phyloP scores from a whole-genome alignment of 2,888 invertebrate species.

The Lamellibrachia columna region DNA sequence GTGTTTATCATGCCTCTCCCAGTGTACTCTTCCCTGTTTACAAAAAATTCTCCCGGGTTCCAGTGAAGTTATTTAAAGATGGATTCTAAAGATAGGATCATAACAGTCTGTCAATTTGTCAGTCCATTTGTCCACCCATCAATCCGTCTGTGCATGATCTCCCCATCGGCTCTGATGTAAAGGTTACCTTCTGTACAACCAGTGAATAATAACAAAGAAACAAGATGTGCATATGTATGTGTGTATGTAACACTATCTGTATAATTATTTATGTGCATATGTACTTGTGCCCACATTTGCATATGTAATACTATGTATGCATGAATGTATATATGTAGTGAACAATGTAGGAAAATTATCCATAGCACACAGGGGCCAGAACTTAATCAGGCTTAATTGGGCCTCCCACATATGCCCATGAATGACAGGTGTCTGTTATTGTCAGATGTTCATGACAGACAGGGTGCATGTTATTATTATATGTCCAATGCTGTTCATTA shows the following conservation, averaged over 20 bases:
- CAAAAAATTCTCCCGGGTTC: neutral
- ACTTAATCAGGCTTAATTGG: neutral
- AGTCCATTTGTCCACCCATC: conserved; percentile 6
- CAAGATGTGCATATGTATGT: neutral
- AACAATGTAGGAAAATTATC: neutral
- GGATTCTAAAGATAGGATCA: conserved; percentile 16
- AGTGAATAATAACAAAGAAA: neutral
- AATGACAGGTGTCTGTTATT: neutral
- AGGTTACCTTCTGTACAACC: neutral
- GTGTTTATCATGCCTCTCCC: neutral
- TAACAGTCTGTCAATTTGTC: conserved; percentile 14
- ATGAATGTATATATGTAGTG: neutral
- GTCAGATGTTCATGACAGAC: neutral
- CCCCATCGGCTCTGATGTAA: neutral
- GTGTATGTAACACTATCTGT: neutral
- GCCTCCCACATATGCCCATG: neutral
- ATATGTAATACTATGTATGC: neutral
- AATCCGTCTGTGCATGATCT: neutral
- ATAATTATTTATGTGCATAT: neutral
- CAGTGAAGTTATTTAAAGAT: neutral
- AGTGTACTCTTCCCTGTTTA: neutral
- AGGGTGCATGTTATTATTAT: neutral
- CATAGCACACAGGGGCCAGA: neutral
- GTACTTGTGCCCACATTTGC: neutral
- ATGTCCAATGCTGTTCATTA: neutral